Evolutionary conservation across 2,113 vertebrate genomes (phyloP).

Genomic region (Tragelaphus imberbis): DNA sequence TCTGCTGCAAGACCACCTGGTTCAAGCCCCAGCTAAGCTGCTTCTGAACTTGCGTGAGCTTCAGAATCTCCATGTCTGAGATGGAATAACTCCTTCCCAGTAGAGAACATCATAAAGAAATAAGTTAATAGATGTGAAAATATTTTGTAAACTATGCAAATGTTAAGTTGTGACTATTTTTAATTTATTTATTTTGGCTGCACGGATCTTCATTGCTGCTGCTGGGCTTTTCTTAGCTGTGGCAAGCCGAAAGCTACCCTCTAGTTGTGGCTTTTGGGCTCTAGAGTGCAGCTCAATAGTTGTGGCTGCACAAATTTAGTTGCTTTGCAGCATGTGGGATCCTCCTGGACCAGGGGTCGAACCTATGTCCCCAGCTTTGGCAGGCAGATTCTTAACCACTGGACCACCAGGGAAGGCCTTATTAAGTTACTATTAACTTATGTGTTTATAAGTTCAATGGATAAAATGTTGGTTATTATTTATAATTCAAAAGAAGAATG

Average conservation of each 20-base stretch:
- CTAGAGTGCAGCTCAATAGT: background rate
- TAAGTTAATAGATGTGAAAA: background rate
- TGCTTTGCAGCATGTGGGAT: background rate
- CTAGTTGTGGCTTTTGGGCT: background rate
- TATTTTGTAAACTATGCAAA: background rate
- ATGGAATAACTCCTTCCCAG: background rate
- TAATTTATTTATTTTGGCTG: background rate
- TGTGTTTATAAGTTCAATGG: background rate
- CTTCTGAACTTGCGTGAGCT: background rate
- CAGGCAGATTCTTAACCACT: background rate
- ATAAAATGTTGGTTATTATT: background rate
- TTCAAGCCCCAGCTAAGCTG: background rate
- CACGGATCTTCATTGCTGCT: background rate
- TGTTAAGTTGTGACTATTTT: background rate
- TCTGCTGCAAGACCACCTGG: background rate
- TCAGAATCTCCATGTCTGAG: background rate
- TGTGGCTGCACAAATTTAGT: background rate
- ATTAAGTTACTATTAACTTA: background rate
- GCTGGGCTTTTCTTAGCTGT: background rate
- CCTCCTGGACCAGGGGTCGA: background rate
- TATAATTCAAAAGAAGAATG: background rate
- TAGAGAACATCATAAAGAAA: background rate
- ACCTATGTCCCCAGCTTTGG: background rate
- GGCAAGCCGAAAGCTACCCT: background rate
- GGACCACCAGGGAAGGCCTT: background rate